Percentiles rank a stretch among this genome's conserved stretches.
Evolutionary conservation across 2,113 vertebrate genomes (phyloP).

Genomic region (Catharus fuscescens): DNA sequence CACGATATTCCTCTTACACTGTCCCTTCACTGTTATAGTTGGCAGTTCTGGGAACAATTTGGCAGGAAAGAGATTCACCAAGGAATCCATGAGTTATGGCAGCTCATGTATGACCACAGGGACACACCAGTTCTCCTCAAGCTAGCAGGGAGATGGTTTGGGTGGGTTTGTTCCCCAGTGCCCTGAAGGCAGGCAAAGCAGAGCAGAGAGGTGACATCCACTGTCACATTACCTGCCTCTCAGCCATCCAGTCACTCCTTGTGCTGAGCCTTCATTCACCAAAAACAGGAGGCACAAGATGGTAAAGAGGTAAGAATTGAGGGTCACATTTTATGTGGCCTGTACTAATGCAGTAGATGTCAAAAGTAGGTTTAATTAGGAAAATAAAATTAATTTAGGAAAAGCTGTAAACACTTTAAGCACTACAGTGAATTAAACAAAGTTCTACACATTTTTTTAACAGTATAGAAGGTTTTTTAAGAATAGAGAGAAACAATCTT

Average conservation of each 20-base stretch:
- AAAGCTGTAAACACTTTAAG: background rate
- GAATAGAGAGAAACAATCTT: background rate
- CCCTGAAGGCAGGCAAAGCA: background rate
- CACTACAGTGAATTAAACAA: background rate
- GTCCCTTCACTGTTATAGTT: background rate
- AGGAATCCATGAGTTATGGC: background rate
- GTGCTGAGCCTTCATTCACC: background rate
- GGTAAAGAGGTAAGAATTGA: background rate
- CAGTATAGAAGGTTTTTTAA: rapidly evolving
- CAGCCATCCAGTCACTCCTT: background rate
- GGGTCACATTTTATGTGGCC: background rate
- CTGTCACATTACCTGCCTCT: background rate
- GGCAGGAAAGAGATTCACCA: background rate
- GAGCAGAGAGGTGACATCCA: background rate
- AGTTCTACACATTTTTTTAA: background rate
- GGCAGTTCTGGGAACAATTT: background rate
- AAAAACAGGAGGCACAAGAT: rapidly evolving
- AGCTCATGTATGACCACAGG: background rate
- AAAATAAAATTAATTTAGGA: background rate
- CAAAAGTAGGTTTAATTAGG: background rate
- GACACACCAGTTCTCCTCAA: background rate
- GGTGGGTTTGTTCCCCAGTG: no score
- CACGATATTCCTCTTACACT: background rate
- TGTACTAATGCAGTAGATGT: background rate
- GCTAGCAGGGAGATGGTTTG: background rate